These are phyloP conservation scores for Diadophis punctatus DNA, from an alignment of 2,113 vertebrate genomes.

Conservation along the genomic window DNA sequence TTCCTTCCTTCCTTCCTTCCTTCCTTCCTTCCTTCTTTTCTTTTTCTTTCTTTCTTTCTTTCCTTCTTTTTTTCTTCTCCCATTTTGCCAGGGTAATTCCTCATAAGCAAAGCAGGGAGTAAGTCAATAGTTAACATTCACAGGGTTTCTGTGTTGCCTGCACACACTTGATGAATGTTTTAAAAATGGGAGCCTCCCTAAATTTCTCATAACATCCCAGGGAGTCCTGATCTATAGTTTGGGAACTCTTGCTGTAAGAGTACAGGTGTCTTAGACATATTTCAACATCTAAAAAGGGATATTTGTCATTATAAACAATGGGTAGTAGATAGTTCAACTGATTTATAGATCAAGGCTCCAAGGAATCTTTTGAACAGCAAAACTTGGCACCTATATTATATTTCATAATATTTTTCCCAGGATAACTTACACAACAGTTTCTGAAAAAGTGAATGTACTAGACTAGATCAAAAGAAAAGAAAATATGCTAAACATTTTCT, in stretches of 20 bases:
- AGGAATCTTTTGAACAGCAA: slow-evolving; percentile 32
- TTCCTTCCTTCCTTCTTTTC: too few species aligned
- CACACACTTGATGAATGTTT: background rate
- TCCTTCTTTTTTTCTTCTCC: background rate
- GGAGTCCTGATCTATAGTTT: background rate
- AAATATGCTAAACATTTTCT: slow-evolving; percentile 47
- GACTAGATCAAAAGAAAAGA: slow-evolving; percentile 61
- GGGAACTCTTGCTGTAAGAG: background rate
- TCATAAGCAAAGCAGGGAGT: background rate
- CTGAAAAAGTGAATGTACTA: slow-evolving; percentile 45
- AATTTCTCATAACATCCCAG: background rate
- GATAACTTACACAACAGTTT: slow-evolving; percentile 36
- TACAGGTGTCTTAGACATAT: background rate
- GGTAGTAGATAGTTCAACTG: background rate
- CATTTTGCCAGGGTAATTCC: background rate
- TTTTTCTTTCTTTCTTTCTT: background rate
- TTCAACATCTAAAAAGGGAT: background rate
- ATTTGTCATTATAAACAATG: background rate
- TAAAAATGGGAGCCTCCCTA: background rate
- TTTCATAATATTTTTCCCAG: slow-evolving; percentile 35
- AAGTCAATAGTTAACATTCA: background rate
- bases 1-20: background rate
- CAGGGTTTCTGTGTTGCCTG: background rate
- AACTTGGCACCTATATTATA: slow-evolving; percentile 36
- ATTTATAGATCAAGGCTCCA: background rate